Evolutionary conservation across 2,888 invertebrate genomes (phyloP), one percentile per base, ranked within the genome.

Genomic region (Ophion ellenae): DNA sequence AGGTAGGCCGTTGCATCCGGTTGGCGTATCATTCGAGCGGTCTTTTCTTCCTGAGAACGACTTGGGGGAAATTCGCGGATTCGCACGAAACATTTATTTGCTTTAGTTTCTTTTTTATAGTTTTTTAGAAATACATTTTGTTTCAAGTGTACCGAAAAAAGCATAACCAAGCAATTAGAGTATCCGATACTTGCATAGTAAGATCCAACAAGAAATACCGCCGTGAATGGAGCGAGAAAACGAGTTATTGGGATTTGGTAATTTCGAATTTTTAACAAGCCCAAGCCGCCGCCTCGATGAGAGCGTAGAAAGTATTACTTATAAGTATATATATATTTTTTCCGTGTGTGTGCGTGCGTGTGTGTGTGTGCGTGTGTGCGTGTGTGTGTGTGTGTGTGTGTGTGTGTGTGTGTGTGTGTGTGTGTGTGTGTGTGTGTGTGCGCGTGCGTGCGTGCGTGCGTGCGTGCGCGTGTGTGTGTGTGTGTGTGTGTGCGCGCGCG

Each of bases 1-100:
- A 90, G 89, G 88, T 88, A 87, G 88, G 83, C 87, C 73, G 83
- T 87, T 89, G 90, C 90, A 91, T 91, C 91, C 92, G 92, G 91
- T 91, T 90, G 82, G 85, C 79, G 90, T 90, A 89, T 91, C 91
- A 90, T 89, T 90, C 88, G 90, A 90, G 89, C 88, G 87, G 88
- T 86, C 89, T 71, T 28, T 64, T 47, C 89, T 71, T 66, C 75
- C 69, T 57, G 80, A 64, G 71, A 85, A 88, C 88, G 90, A 89
- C 88, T 90, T 89, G 88, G 87, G 87, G 71, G 76, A 73, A 61
- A 76, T 76, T 76, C 74, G 80, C 63, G 69, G 89, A 90, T 89
- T 89, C 89, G 88, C 89, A 90, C 87, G 89, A 87, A 90, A 87
- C 89, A 86, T 88, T 88, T 85, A 87, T 71, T 76, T 59, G 24